Percentiles rank a stretch among this genome's conserved stretches.
These are phyloP conservation scores for Charaxes varanes DNA, from an alignment of 1,140 invertebrate genomes.

Conservation along the genomic window DNA sequence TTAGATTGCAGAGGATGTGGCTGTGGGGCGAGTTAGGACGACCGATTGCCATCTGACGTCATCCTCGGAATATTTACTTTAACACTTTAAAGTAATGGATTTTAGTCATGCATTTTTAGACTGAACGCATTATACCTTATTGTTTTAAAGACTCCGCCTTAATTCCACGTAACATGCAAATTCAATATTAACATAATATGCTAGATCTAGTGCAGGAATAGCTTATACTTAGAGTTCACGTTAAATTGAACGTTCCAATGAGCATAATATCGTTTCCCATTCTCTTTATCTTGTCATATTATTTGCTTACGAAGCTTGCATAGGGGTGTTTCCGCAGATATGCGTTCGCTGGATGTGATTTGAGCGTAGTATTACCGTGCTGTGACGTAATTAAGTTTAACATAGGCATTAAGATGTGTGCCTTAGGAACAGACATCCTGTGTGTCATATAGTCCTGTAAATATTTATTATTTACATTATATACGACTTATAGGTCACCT, in stretches of 20 bases:
- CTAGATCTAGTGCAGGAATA: conserved; percentile 1
- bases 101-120: too few species aligned
- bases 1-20: too few species aligned
- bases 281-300: conserved; percentile 48
- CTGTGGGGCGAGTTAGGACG: too few species aligned
- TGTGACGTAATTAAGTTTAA: too few species aligned
- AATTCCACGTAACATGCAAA: neutral
- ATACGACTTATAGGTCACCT: too few species aligned
- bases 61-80: too few species aligned
- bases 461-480: neutral
- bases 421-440: neutral
- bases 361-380: too few species aligned
- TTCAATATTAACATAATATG: neutral
- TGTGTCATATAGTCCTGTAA: neutral
- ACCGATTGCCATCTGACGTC: too few species aligned
- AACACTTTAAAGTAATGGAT: too few species aligned
- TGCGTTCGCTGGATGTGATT: conserved; percentile 17
- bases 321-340: conserved; percentile 26
- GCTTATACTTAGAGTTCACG: conserved; percentile 6
- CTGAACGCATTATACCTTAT: too few species aligned
- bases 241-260: conserved; percentile 20
- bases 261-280: conserved; percentile 32
- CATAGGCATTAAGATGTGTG: neutral
- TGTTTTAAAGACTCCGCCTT: too few species aligned
- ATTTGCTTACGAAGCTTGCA: conserved; percentile 48